phyloP scores from a whole-genome alignment of 1,140 invertebrate genomes.

The Gyrodactylus bullatarudis region DNA sequence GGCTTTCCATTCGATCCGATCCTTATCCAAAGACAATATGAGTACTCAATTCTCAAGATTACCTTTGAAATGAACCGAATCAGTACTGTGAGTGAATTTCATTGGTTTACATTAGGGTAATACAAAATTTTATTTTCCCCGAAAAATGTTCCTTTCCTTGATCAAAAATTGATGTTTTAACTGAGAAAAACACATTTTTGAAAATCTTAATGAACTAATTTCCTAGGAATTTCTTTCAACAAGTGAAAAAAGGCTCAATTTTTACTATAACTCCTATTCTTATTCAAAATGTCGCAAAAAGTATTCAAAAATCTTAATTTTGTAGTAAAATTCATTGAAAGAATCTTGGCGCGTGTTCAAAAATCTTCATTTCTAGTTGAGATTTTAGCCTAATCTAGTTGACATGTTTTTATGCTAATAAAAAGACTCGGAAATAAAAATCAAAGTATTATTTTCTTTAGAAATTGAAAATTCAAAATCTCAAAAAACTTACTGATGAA shows the following conservation, averaged over 20 bases:
- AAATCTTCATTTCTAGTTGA: too few relatives aligned
- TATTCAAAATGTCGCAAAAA: not conserved
- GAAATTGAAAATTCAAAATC: not conserved
- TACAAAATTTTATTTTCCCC: not conserved
- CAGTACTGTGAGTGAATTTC: not conserved
- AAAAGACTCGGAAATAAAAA: not conserved
- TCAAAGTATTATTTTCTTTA: not conserved
- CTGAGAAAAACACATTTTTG: not conserved
- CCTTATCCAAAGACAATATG: not conserved
- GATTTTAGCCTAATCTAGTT: too few relatives aligned
- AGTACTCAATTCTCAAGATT: not conserved
- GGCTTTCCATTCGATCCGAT: not conserved
- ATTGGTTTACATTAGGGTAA: not conserved
- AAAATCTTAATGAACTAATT: not conserved
- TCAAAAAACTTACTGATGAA: not conserved
- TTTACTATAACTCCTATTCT: too few relatives aligned
- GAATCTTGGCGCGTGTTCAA: too few relatives aligned
- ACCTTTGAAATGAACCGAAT: not conserved
- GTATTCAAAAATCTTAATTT: not conserved
- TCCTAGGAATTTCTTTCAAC: not conserved
- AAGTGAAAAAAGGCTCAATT: too few relatives aligned
- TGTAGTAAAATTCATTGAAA: not conserved
- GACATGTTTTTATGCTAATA: too few relatives aligned
- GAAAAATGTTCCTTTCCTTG: too few relatives aligned
- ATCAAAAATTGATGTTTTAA: not conserved